Base-by-base conservation (phyloP, 2,797 vertebrate species). In the Schizopygopsis pylzovi region DNA sequence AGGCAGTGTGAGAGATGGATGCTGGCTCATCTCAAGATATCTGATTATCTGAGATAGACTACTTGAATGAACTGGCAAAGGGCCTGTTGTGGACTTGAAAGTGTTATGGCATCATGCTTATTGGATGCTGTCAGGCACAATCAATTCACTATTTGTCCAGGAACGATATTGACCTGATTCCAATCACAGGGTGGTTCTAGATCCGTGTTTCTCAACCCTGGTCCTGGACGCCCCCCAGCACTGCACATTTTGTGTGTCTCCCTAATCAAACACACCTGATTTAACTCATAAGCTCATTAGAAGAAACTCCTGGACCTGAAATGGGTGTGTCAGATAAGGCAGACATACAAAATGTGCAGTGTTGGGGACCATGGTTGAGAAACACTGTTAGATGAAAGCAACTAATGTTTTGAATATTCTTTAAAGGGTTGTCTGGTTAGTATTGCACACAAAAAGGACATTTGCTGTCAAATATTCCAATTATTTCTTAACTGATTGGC, bases 121-220 rank as follows among this genome's bases (percentile, higher is more conserved):
- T 28, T 65, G 59, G 78, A 84, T 37, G 9, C 47, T 84, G 20
- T 77, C 72, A 83, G 45, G 28, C 72, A 83, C 45, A 65, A 52
- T 65, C 20, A 67, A 77, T 77, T 65, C 15, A 65, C 28, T n/a
- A 52, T 65, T 77, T 41, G 37, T 52, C 33, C 61, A 77, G 45
- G 45, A 61, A 47, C 1, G 4, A 73, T 37, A 59, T 22, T 63
- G 70, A 15, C 47, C 28, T 54, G 45, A 76, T 61, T 75, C 45
- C 41, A 18, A 73, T 47, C 72, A 22, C 39, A 47, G 54, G 18
- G 54, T 73, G 70, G 10, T 47, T 45, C 59, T 65, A 67, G 43
- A 67, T 80, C 33, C 33, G 33, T 33, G 33, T 33, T 33, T 33
- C 33, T 33, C 33, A 33, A 33, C 33, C 33, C 33, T 33, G 33